Evolutionary conservation across 2,888 invertebrate genomes (phyloP), one percentile per base, ranked within the genome.

Genomic region (Hyposoter dolosus): DNA sequence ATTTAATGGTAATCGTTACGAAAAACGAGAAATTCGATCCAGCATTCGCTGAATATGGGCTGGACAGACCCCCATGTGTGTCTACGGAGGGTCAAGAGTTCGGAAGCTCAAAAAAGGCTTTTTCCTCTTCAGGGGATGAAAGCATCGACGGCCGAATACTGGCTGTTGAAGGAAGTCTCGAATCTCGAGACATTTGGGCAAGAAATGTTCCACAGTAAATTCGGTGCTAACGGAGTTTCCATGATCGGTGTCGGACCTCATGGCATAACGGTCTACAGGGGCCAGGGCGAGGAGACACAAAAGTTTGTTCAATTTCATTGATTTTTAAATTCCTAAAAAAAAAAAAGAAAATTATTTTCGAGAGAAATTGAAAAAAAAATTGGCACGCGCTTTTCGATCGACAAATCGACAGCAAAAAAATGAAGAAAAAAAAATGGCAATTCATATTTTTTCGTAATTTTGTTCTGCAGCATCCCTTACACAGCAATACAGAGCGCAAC

Each of bases 101-200:
- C 19, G n/a, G 56, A 45, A 4, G 23, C 12, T 23, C 15, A 69
- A 28, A 66, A 66, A 66, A 19, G 15, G n/a, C 1, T 87, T 89
- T 95, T 74, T 90, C 94, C 92, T 88, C 89, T 95, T 74, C 91
- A 95, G 92, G 95, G 96, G 17, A 97, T 97, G 96, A 96, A 96
- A 84, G 94, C 96, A 10, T 96, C 96, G n/a, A 96, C 97, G 60
- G 98, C 98, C 3, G 97, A 98, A 92, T 98, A 98, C 94, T 97
- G 97, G 95, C 94, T 98, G 60, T 94, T 98, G 71, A 97, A 98
- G 92, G 97, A 97, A 93, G 97, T 97, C 80, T 97, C 98, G 7
- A 96, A 96, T 87, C 94, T 98, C 89, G 97, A 97, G 89, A 97
- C 97, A 47, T 98, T 98, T 93, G 98, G 98, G 0, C 97, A 98